Conservation (phyloP, 2,113 vertebrate genomes). For the Sylvilagus bachmani region DNA sequence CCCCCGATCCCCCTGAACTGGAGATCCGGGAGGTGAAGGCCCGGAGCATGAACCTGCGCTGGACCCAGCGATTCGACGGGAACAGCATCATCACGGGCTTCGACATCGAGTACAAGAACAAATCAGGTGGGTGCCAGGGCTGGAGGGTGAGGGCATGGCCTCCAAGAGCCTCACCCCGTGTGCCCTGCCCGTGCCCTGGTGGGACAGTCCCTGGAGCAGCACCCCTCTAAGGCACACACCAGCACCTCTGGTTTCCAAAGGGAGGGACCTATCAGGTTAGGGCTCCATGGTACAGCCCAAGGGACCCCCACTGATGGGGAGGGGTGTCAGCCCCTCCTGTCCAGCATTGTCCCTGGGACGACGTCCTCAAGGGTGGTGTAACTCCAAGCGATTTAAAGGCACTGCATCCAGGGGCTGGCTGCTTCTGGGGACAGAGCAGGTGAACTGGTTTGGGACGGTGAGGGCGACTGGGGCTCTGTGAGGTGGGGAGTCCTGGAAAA, state of each 20-base stretch:
- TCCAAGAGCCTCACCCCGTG: rapidly evolving
- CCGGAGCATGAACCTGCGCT: slow-evolving; percentile 98
- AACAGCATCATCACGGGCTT: slow-evolving; percentile 99
- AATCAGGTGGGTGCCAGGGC: slow-evolving; percentile 90
- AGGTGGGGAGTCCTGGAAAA: not conserved
- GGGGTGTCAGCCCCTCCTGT: not conserved
- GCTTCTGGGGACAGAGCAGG: not conserved
- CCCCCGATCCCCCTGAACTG: slow-evolving; percentile 97
- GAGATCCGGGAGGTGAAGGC: slow-evolving; percentile 98
- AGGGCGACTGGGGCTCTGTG: not conserved
- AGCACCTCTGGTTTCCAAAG: not conserved
- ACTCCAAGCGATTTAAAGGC: not conserved
- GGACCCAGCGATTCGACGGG: slow-evolving; percentile 98
- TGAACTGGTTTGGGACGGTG: not conserved
- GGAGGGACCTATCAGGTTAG: not conserved
- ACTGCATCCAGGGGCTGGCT: not conserved
- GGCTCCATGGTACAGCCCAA: not conserved
- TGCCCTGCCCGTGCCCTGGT: not conserved
- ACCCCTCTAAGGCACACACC: not conserved
- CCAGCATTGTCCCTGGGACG: not conserved
- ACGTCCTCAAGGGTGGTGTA: not conserved
- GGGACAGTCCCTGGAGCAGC: too few species aligned
- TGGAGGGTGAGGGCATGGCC: rapidly evolving
- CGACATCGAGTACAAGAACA: slow-evolving; percentile 99
- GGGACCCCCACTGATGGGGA: too few species aligned